Percentiles rank a stretch among this genome's conserved stretches.
Evolutionary conservation across 30 jellyfish, hydroid and myxozoan species (phyloP).

Genomic region (Catostylus mosaicus): DNA sequence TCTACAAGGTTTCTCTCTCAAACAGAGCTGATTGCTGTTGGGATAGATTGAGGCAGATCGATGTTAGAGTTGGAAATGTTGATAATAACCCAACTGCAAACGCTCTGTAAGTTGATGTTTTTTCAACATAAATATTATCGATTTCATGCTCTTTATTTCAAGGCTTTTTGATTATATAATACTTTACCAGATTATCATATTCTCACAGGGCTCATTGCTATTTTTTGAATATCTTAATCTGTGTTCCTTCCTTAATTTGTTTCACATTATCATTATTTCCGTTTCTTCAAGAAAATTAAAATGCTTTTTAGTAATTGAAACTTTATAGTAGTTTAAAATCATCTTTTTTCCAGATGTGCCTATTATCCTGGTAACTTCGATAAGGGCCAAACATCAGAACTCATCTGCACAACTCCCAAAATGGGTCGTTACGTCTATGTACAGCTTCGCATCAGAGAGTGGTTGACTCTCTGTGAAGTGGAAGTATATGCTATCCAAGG

Average conservation of each 20-base stretch:
- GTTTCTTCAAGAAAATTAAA: too few relatives aligned
- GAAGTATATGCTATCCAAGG: slow-evolving; percentile 55
- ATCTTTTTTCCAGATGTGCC: slow-evolving; percentile 25
- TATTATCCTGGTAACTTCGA: slow-evolving; percentile 60
- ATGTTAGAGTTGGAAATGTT: slow-evolving; percentile 47
- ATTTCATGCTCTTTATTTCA: too few relatives aligned
- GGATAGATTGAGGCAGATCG: slow-evolving; percentile 44
- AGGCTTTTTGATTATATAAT: too few relatives aligned
- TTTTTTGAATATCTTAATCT: too few relatives aligned
- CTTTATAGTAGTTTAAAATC: too few relatives aligned
- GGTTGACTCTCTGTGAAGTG: slow-evolving; percentile 63
- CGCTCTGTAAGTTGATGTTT: slow-evolving; percentile 13
- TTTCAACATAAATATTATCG: too few relatives aligned
- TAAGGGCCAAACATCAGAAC: slow-evolving; percentile 46
- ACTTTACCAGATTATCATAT: too few relatives aligned
- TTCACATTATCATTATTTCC: too few relatives aligned
- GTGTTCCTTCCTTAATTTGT: too few relatives aligned
- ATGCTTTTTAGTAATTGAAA: too few relatives aligned
- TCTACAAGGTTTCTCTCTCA: slow-evolving; percentile 37
- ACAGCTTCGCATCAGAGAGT: slow-evolving; percentile 36
- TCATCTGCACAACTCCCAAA: slow-evolving; percentile 26
- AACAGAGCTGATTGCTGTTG: slow-evolving; percentile 70
- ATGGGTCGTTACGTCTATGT: slow-evolving; percentile 58
- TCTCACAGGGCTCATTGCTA: too few relatives aligned
- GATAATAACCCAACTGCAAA: slow-evolving; percentile 43